These are phyloP conservation scores for Lysiphlebus fabarum DNA, from an alignment of 1,140 invertebrate species.

Conservation along the genomic window DNA sequence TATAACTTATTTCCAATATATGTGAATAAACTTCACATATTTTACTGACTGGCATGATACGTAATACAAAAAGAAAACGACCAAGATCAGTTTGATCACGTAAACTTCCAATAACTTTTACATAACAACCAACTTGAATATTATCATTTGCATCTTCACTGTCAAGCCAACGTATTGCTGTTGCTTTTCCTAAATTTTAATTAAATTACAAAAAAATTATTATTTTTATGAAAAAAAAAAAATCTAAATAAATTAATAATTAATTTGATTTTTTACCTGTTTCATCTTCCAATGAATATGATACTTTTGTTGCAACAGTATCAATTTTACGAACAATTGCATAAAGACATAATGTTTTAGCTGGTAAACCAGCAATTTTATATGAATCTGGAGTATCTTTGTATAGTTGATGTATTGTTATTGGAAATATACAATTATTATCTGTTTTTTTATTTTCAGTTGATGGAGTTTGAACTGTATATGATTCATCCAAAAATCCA, in stretches of 20 bases:
- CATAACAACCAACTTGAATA: slow-evolving; percentile 31
- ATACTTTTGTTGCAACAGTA: slow-evolving; percentile 41
- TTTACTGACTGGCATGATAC: slow-evolving; percentile 32
- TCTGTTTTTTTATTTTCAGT: slow-evolving; percentile 19
- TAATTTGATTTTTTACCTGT: slow-evolving; percentile 45
- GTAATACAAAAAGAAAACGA: slow-evolving; percentile 37
- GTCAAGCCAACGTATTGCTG: slow-evolving; percentile 46
- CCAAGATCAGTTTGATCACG: slow-evolving; percentile 34
- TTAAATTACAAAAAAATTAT: neutral
- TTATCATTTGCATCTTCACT: slow-evolving; percentile 28
- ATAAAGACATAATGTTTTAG: slow-evolving; percentile 35
- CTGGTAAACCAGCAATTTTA: slow-evolving; percentile 32
- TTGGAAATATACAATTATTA: slow-evolving; percentile 37
- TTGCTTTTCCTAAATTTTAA: slow-evolving; percentile 36
- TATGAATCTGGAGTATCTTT: slow-evolving; percentile 29
- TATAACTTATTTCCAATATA: slow-evolving; percentile 37
- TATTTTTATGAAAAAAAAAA: neutral
- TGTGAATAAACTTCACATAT: slow-evolving; percentile 40
- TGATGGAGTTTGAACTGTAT: slow-evolving; percentile 1
- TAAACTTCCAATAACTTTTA: slow-evolving; percentile 35
- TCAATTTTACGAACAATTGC: slow-evolving; percentile 39
- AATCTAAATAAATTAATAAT: slow-evolving; percentile 2
- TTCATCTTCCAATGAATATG: slow-evolving; percentile 45
- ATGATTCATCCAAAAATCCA: slow-evolving; percentile 38
- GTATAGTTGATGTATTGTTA: slow-evolving; percentile 40